A percentile compares a stretch with the other conserved stretches of the same genome.
Evolutionary conservation across 2,113 vertebrate genomes (phyloP).

Genomic region (Barbus barbus): DNA sequence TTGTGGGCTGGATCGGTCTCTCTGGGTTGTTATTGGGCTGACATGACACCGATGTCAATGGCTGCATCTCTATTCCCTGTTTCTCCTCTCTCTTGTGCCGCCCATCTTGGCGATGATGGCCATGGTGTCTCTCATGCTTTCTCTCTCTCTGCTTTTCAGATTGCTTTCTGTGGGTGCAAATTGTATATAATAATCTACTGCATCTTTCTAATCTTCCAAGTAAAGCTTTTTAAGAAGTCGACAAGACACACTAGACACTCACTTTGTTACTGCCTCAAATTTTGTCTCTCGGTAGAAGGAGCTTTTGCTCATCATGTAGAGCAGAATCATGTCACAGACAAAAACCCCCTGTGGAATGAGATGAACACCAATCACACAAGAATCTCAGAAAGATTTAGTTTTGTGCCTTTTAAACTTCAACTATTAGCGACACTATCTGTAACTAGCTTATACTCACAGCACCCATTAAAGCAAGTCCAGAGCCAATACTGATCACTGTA

Average conservation of each 20-base stretch:
- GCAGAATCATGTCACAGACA: constrained; percentile 89
- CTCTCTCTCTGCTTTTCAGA: constrained; percentile 22
- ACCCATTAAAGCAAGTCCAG: constrained; percentile 89
- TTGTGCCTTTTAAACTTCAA: neutral
- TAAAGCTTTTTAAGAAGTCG: neutral
- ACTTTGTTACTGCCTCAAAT: constrained; percentile 79
- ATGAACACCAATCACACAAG: constrained; percentile 5
- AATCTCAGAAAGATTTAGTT: neutral
- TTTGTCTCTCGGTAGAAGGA: constrained; percentile 91
- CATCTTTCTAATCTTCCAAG: neutral
- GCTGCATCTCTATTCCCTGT: constrained; percentile 25
- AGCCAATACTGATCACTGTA: constrained; percentile 89
- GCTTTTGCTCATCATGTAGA: constrained; percentile 94
- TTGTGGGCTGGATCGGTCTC: neutral
- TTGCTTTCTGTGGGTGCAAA: constrained; percentile 20
- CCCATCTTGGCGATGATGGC: constrained; percentile 26
- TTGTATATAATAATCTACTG: neutral
- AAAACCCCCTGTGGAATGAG: constrained; percentile 84
- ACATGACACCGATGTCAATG: neutral
- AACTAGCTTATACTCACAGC: constrained; percentile 78
- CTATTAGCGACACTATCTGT: neutral
- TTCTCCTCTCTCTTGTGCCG: constrained; percentile 41
- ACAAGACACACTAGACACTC: neutral
- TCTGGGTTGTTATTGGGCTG: constrained; percentile 31
- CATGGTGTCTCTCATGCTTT: constrained; percentile 26